phyloP scores from a whole-genome alignment of 1,140 invertebrate species.

The Microvelia longipes region DNA sequence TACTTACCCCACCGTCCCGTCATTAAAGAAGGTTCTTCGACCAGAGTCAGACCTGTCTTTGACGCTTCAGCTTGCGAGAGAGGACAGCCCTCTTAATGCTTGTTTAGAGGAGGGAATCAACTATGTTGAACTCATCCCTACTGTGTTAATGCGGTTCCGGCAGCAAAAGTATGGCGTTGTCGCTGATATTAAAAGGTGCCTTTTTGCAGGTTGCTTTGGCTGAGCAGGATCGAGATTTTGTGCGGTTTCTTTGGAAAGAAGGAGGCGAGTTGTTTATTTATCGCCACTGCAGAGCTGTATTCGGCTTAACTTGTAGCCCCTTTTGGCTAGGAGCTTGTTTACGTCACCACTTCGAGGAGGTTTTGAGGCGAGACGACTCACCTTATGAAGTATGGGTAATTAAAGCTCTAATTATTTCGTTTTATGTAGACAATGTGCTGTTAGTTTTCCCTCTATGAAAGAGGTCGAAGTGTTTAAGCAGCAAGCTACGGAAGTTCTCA shows the following conservation, averaged over 20 bases:
- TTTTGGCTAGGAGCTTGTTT: conserved; percentile 8
- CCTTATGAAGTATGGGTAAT: neutral
- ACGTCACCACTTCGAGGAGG: neutral
- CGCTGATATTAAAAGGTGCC: conserved; percentile 28
- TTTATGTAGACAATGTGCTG: conserved; percentile 14
- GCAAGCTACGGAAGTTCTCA: conserved; percentile 13
- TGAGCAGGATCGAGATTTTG: conserved; percentile 20
- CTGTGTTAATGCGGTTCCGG: conserved; percentile 26
- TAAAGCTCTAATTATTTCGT: conserved; percentile 2
- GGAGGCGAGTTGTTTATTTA: conserved; percentile 11
- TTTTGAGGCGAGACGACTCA: neutral
- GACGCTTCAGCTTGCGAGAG: neutral
- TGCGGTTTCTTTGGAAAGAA: conserved; percentile 23
- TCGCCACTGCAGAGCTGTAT: conserved; percentile 14
- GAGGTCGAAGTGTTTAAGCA: too few relatives aligned
- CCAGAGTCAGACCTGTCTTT: neutral
- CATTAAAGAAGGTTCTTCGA: neutral
- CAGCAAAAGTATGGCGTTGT: conserved; percentile 24
- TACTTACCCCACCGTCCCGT: neutral
- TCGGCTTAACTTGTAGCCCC: too few relatives aligned
- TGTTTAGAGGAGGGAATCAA: neutral
- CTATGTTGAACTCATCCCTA: conserved; percentile 17
- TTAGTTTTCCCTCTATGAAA: conserved; percentile 6
- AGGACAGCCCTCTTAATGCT: neutral
- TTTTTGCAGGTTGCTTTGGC: conserved; percentile 26